These are phyloP conservation scores for Leptothorax acervorum DNA, from an alignment of 2,888 invertebrate genomes.

Conservation along the genomic window DNA sequence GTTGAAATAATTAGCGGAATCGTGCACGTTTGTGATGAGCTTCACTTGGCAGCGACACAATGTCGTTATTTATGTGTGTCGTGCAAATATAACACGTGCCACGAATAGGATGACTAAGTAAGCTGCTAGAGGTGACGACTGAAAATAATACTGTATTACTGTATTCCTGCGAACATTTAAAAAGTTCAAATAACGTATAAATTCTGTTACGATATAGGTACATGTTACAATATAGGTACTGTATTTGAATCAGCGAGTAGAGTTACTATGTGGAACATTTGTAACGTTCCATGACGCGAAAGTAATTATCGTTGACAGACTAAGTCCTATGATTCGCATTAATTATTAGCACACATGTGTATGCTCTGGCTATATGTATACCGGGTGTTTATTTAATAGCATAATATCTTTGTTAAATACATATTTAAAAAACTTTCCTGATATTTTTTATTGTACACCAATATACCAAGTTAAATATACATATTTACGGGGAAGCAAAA, in stretches of 20 bases:
- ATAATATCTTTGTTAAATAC: not conserved
- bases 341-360: conserved; percentile 55
- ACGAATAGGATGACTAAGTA: conserved; percentile 39
- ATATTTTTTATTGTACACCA: not conserved
- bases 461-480: not conserved
- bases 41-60: conserved; percentile 39
- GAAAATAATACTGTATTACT: not conserved
- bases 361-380: not conserved
- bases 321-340: conserved; percentile 16
- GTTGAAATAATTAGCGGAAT: not conserved
- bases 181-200: not conserved
- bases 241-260: not conserved
- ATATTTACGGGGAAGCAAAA: not conserved
- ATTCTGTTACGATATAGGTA: too few relatives aligned
- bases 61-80: conserved; percentile 31
- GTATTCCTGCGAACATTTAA: not conserved
- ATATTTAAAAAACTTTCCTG: not conserved
- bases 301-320: conserved; percentile 59
- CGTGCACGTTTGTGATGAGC: not conserved
- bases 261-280: not conserved
- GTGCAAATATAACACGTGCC: conserved; percentile 25
- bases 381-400: not conserved
- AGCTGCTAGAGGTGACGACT: not conserved
- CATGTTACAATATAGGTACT: not conserved
- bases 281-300: conserved; percentile 18